phyloP scores from a whole-genome alignment of 2,888 invertebrate species.

The Chrysolina haemoptera region DNA sequence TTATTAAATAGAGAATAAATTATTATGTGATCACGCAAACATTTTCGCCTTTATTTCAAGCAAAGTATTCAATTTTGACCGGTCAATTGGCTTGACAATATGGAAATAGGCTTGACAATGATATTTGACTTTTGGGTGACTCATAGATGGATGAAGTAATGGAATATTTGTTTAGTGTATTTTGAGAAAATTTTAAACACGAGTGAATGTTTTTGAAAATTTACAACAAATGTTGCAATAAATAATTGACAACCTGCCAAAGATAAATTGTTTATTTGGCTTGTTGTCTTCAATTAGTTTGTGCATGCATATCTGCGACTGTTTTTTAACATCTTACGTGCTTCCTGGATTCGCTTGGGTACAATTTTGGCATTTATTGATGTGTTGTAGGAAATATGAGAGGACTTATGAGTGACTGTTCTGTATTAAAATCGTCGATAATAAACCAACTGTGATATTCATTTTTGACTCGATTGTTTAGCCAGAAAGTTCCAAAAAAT shows the following conservation, averaged over 20 bases:
- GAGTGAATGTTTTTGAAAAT: not conserved
- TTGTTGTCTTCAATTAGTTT: not conserved
- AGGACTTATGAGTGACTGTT: slow-evolving; percentile 4
- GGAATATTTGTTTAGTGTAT: no score
- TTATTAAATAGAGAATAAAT: no score
- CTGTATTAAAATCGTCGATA: slow-evolving; percentile 10
- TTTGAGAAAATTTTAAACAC: no score
- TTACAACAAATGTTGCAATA: not conserved
- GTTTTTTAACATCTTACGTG: not conserved
- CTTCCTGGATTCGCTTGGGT: not conserved
- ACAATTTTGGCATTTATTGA: slow-evolving; percentile 1
- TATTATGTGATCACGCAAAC: not conserved
- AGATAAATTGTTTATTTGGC: not conserved
- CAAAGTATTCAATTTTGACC: not conserved
- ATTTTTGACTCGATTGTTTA: no score
- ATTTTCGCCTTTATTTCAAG: not conserved
- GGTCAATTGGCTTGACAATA: slow-evolving; percentile 5
- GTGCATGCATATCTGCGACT: not conserved
- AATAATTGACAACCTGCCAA: not conserved
- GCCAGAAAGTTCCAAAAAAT: no score
- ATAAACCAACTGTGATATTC: slow-evolving; percentile 8
- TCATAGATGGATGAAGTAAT: not conserved
- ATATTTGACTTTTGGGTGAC: not conserved
- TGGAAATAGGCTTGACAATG: not conserved
- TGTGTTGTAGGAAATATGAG: slow-evolving; percentile 3